These are phyloP conservation scores for Macrobrachium nipponense DNA, from an alignment of 1,140 invertebrate species.

Conservation along the genomic window DNA sequence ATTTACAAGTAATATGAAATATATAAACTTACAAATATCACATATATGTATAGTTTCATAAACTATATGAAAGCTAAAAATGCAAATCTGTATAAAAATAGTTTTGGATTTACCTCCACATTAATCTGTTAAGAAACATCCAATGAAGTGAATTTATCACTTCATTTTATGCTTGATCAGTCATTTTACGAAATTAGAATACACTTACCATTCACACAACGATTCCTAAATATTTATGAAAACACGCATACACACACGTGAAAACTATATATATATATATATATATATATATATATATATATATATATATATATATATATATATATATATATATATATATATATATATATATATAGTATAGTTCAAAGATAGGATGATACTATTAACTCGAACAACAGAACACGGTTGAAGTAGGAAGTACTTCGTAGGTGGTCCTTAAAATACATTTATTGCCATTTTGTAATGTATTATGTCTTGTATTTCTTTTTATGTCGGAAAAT, in stretches of 20 bases:
- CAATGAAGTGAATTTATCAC: neutral
- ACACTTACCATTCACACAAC: neutral
- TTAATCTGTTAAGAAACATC: neutral
- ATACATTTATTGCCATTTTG: too few relatives aligned
- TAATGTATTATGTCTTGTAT: too few relatives aligned
- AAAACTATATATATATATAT: neutral
- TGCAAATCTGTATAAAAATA: neutral
- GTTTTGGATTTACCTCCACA: neutral
- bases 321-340: constrained; percentile 26
- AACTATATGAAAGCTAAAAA: neutral
- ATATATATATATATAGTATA: constrained; percentile 27
- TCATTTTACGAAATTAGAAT: neutral
- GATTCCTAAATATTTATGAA: neutral
- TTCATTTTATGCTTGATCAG: neutral
- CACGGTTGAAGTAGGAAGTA: too few relatives aligned
- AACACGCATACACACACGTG: neutral
- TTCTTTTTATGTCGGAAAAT: too few relatives aligned
- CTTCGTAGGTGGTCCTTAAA: too few relatives aligned
- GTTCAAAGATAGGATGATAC: too few relatives aligned
- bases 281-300: constrained; percentile 21
- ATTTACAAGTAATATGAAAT: too few relatives aligned
- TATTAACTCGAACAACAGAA: too few relatives aligned
- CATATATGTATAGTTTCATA: neutral
- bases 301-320: constrained; percentile 26
- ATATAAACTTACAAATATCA: constrained; percentile 4